Conservation (phyloP, 2,797 vertebrate genomes). For the Neoniphon sammara region DNA sequence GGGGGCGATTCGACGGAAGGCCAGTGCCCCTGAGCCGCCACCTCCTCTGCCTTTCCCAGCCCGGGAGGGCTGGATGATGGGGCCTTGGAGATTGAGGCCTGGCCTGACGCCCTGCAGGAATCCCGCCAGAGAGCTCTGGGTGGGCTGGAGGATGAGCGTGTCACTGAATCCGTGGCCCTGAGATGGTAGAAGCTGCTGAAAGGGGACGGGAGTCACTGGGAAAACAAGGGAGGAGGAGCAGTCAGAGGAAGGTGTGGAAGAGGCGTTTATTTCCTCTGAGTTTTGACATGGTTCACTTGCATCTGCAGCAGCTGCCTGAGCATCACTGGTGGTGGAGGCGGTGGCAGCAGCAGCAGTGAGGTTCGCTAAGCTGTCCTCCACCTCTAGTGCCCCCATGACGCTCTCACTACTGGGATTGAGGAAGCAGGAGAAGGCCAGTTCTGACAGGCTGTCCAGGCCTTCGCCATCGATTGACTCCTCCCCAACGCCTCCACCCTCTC, state of each 20-base stretch:
- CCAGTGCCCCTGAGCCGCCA: conserved; percentile 79
- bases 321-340: conserved; percentile 27
- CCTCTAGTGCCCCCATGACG: conserved; percentile 66
- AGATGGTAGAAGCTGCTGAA: conserved; percentile 74
- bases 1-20: conserved; percentile 97
- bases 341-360: conserved; percentile 69
- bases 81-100: conserved; percentile 83
- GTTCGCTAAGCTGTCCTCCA: conserved; percentile 69
- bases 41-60: conserved; percentile 77
- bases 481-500: conserved; percentile 54
- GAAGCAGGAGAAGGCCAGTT: conserved; percentile 79
- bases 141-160: conserved; percentile 75
- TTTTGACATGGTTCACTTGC: conserved; percentile 25
- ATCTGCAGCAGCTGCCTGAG: conserved; percentile 24
- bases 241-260: conserved; percentile 50
- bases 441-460: conserved; percentile 73
- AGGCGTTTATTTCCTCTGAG: conserved; percentile 26
- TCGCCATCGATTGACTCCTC: conserved; percentile 63
- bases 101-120: conserved; percentile 69
- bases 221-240: conserved; percentile 70
- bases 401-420: conserved; percentile 71
- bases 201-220: conserved; percentile 67
- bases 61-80: conserved; percentile 80
- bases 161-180: conserved; percentile 69
- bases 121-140: conserved; percentile 65